Percentiles rank a stretch among this genome's conserved stretches.
Evolutionary conservation across 2,797 vertebrate species (phyloP).

Genomic region (Paedocypris micromegethes): DNA sequence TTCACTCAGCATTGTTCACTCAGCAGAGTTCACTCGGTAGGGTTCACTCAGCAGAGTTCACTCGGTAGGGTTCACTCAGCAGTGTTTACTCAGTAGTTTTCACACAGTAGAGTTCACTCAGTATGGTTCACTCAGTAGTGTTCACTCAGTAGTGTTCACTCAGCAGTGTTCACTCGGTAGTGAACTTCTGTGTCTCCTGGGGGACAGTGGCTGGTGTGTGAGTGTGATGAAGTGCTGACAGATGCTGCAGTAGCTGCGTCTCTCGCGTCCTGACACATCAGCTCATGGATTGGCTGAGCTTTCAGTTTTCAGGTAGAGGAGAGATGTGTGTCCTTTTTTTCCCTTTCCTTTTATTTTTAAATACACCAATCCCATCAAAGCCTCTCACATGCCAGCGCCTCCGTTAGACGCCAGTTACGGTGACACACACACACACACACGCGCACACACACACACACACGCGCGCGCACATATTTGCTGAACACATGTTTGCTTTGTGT

Average conservation of each 20-base stretch:
- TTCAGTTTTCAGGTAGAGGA: slow-evolving; percentile 58
- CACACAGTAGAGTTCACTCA: too few relatives aligned
- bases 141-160: too few relatives aligned
- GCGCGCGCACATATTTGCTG: slow-evolving; percentile 70
- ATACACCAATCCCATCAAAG: slow-evolving; percentile 65
- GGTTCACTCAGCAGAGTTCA: too few relatives aligned
- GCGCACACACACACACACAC: slow-evolving; percentile 56
- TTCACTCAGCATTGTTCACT: too few relatives aligned
- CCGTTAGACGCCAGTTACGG: slow-evolving; percentile 65
- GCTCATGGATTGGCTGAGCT: slow-evolving; percentile 63
- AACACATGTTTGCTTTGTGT: slow-evolving; percentile 77
- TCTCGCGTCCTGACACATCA: slow-evolving; percentile 53
- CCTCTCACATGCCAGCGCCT: slow-evolving; percentile 59
- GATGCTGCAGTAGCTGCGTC: background rate
- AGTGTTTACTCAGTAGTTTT: too few relatives aligned
- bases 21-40: too few relatives aligned
- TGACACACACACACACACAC: slow-evolving; percentile 54
- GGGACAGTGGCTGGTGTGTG: too few relatives aligned
- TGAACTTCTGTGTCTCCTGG: too few relatives aligned
- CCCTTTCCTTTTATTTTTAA: slow-evolving; percentile 45
- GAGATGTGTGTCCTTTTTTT: slow-evolving; percentile 22
- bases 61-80: too few relatives aligned
- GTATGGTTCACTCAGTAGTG: too few relatives aligned
- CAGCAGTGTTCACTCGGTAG: too few relatives aligned
- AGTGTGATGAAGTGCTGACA: slow-evolving; percentile 48